Evolutionary conservation across 1,140 invertebrate genomes (phyloP).

Genomic region (Notospermus geniculatus): DNA sequence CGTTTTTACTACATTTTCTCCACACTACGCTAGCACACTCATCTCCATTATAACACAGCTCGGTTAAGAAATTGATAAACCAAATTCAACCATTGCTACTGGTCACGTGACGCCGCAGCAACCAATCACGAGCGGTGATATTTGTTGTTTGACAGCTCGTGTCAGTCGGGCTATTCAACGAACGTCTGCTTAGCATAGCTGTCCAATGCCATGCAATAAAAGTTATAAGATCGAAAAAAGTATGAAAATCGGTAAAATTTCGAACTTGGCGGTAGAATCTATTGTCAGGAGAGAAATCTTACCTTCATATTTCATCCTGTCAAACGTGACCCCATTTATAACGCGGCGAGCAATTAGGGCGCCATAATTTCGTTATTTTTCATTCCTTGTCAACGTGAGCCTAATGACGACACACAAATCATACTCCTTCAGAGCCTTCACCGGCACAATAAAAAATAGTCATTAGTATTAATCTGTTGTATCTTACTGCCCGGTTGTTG

Average conservation of each 20-base stretch:
- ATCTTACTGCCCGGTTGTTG: too few relatives aligned
- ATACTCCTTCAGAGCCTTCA: constrained; percentile 7
- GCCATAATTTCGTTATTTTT: constrained; percentile 1
- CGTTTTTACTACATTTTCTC: too few relatives aligned
- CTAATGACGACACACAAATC: constrained; percentile 8
- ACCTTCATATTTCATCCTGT: too few relatives aligned
- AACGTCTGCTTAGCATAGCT: too few relatives aligned
- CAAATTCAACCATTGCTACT: constrained; percentile 2
- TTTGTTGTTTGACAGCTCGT: constrained; percentile 9
- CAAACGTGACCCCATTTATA: neutral
- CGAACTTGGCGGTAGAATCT: too few relatives aligned
- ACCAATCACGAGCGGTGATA: constrained; percentile 1
- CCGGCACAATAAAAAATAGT: constrained; percentile 5
- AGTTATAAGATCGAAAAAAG: too few relatives aligned
- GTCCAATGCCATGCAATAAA: too few relatives aligned
- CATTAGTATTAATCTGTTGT: too few relatives aligned
- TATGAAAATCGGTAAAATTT: too few relatives aligned
- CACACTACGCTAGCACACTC: too few relatives aligned
- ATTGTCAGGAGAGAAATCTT: too few relatives aligned
- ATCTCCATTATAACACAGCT: too few relatives aligned
- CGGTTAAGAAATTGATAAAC: constrained; percentile 1
- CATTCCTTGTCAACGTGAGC: neutral
- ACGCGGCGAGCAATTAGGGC: constrained; percentile 1
- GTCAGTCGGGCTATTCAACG: neutral
- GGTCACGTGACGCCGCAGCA: constrained; percentile 2